Percentiles rank a stretch among this genome's conserved stretches.
phyloP scores from a whole-genome alignment of 2,888 invertebrate species.

The Antheraea assamensis region DNA sequence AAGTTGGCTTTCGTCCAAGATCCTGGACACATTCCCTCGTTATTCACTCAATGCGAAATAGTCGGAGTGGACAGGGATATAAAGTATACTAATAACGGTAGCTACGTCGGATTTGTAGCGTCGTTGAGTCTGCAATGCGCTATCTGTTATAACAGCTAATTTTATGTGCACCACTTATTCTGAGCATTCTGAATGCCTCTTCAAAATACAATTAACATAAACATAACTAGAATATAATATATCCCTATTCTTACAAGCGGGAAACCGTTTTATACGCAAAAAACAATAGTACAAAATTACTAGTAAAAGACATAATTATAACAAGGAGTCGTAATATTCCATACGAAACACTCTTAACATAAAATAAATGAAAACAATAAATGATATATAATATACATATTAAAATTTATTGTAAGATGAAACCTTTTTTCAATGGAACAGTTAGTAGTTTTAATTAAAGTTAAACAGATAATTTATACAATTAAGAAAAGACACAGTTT shows the following conservation, averaged over 20 bases:
- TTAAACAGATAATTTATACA: no score
- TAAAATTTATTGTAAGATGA: no score
- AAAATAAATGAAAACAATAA: no score
- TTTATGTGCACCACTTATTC: slow-evolving; percentile 2
- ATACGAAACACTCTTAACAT: not conserved
- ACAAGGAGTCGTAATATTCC: not conserved
- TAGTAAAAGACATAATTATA: not conserved
- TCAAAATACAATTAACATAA: not conserved
- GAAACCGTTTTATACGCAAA: not conserved
- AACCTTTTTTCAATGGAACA: no score
- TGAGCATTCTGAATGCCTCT: not conserved
- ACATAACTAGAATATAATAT: not conserved
- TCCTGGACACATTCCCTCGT: slow-evolving; percentile 57
- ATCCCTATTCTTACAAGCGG: not conserved
- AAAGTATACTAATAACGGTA: slow-evolving; percentile 61
- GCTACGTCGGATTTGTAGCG: slow-evolving; percentile 66
- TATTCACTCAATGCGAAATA: slow-evolving; percentile 72
- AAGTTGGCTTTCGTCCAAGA: slow-evolving; percentile 61
- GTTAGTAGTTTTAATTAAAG: no score
- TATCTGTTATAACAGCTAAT: slow-evolving; percentile 28
- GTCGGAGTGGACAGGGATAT: slow-evolving; percentile 56
- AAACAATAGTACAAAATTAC: not conserved
- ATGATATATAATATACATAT: no score
- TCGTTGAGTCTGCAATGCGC: slow-evolving; percentile 58
- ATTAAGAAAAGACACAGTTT: no score